Conservation (phyloP, 2,797 vertebrate genomes). For the Agapornis canus region DNA sequence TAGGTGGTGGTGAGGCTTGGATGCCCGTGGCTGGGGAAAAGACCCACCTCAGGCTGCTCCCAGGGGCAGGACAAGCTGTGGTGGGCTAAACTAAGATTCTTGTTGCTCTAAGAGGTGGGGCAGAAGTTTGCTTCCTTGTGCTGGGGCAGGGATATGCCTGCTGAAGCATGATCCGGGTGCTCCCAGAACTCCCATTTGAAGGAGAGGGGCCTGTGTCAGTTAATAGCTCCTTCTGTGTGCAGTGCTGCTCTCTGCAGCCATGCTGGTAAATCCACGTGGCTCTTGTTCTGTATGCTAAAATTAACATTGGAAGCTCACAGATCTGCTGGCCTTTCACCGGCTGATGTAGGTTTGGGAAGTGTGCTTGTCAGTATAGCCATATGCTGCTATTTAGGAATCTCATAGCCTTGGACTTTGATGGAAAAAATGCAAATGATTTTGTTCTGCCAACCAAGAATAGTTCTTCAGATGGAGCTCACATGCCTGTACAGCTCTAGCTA, state of each 20-base stretch:
- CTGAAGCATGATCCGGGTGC: fast-evolving
- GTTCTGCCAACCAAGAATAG: constrained; percentile 51
- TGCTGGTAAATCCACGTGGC: not conserved
- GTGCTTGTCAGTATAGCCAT: constrained; percentile 9
- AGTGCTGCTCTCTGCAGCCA: not conserved
- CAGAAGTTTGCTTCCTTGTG: not conserved
- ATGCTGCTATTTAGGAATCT: constrained; percentile 33
- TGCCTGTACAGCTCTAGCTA: not conserved
- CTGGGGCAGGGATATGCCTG: not conserved
- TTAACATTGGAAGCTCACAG: not conserved
- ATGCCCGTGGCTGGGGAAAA: not conserved
- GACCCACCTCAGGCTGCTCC: not conserved
- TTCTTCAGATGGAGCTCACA: constrained; percentile 55
- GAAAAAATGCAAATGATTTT: constrained; percentile 39
- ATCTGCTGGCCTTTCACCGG: not conserved
- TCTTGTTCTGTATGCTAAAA: not conserved
- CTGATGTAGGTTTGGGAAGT: constrained; percentile 2
- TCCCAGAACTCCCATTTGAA: not conserved
- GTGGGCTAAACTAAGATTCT: not conserved
- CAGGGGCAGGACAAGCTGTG: not conserved
- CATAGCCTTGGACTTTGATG: constrained; percentile 27
- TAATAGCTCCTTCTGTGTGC: not conserved
- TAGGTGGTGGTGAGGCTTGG: fast-evolving
- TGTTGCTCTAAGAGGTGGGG: not conserved
- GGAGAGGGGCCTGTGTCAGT: not conserved